Base-by-base conservation (phyloP, 2,888 invertebrate species). In the Nymphalis urticae region DNA sequence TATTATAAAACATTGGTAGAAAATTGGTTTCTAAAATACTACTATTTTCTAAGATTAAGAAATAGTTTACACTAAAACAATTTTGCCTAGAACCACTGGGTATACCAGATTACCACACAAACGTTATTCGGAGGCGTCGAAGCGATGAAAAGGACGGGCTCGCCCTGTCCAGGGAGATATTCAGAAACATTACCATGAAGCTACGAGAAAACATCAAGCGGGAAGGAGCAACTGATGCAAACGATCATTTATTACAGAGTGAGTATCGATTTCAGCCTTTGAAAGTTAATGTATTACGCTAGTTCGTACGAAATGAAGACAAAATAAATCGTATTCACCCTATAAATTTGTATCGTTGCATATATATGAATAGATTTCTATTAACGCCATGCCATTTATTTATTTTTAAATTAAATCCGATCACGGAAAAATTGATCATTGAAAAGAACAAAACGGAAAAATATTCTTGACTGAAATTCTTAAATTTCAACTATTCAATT, bases 171-270 rank as follows among this genome's bases (percentile, higher is more conserved):
- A 86, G 90, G 74, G 92, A 93, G 78, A 93, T 93, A 85, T 93
- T 93, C 83, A 88, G 90, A 80, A 93, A 93, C 79, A 92, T 93
- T 85, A 91, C 91, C 70, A 90, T 92, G 82, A 92, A 93, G 75
- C 87, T 93, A 42, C 85, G 92, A 48, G 92, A 93, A 82, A 93
- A 89, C 80, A 92, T 93, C 83, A 88, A 87, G 75, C 85, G 87
- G 71, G 93, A 93, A 78, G 90, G 90, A 72, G 85, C 89, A 67
- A 85, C 88, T 80, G 91, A 92, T 84, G 86, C 80, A 77, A 86
- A 70, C 79, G 89, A 90, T 81, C 88, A 88, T 85, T 85, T 88
- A 78, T 85, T 87, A 84, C 88, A 86, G 80, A 86, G 89, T 89
- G 78, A 87, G 89, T 89, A 83, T 83, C 79, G 75, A 74, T 74